Conservation (phyloP, 2,113 vertebrate species). For the Panthera uncia region DNA sequence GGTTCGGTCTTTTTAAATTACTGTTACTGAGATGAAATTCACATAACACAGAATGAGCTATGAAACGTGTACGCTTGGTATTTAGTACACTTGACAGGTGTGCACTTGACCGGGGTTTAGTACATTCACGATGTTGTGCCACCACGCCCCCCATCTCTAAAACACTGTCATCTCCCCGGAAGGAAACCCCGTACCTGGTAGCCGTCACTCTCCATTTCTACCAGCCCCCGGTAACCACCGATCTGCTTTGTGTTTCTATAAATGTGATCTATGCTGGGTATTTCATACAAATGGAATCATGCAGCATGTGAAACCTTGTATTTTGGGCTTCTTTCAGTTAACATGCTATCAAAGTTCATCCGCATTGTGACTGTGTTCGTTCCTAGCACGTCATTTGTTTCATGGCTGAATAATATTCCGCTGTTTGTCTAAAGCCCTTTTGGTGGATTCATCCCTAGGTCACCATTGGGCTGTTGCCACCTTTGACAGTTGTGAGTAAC, state of each 20-base stretch:
- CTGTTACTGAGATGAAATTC: background rate
- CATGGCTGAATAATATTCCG: background rate
- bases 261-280: background rate
- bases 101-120: background rate
- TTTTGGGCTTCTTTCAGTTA: background rate
- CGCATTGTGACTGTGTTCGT: background rate
- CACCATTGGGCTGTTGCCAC: background rate
- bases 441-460: background rate
- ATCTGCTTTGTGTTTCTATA: background rate
- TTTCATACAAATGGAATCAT: background rate
- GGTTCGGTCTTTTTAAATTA: background rate
- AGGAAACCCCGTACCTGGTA: background rate
- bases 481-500: background rate
- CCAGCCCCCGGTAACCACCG: background rate
- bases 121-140: rapidly evolving
- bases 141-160: background rate
- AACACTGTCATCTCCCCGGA: background rate
- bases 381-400: background rate
- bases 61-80: background rate
- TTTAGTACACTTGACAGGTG: background rate
- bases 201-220: background rate
- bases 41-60: background rate
- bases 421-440: too few relatives aligned
- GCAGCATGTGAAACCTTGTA: background rate
- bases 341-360: background rate